Conservation (phyloP, 2,888 invertebrate species). For the Agrilus mali region DNA sequence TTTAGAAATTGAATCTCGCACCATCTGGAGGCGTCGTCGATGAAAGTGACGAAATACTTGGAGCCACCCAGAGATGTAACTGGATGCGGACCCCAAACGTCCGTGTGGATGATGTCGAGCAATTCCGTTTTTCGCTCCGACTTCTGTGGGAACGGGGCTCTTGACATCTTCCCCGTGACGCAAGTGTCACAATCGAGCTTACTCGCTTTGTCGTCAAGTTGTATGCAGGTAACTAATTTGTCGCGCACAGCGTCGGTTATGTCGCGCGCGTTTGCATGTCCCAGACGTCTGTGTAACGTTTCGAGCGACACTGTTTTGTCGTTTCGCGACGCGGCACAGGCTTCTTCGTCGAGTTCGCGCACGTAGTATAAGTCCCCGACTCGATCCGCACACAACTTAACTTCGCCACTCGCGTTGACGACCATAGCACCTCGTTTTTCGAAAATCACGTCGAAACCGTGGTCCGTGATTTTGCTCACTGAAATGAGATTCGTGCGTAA, state of each 20-base stretch:
- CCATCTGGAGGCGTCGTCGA: slow-evolving; percentile 16
- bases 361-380: slow-evolving; percentile 4
- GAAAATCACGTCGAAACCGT: no score
- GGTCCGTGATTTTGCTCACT: no score
- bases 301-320: slow-evolving; percentile 5
- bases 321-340: background rate
- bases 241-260: background rate
- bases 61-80: slow-evolving; percentile 3
- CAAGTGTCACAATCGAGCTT: slow-evolving; percentile 7
- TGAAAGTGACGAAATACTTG: slow-evolving; percentile 16
- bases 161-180: slow-evolving; percentile 8
- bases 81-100: slow-evolving; percentile 11
- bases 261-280: slow-evolving; percentile 7
- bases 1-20: slow-evolving; percentile 14
- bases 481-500: no score
- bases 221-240: background rate
- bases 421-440: background rate
- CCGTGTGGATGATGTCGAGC: slow-evolving; percentile 15
- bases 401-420: background rate
- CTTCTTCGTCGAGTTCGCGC: background rate
- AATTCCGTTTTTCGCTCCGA: slow-evolving; percentile 7
- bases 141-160: slow-evolving; percentile 8
- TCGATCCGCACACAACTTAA: background rate
- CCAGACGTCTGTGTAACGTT: slow-evolving; percentile 12
- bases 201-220: background rate